Evolutionary conservation across 2,888 invertebrate genomes (phyloP).

Genomic region (Drosophila recens): DNA sequence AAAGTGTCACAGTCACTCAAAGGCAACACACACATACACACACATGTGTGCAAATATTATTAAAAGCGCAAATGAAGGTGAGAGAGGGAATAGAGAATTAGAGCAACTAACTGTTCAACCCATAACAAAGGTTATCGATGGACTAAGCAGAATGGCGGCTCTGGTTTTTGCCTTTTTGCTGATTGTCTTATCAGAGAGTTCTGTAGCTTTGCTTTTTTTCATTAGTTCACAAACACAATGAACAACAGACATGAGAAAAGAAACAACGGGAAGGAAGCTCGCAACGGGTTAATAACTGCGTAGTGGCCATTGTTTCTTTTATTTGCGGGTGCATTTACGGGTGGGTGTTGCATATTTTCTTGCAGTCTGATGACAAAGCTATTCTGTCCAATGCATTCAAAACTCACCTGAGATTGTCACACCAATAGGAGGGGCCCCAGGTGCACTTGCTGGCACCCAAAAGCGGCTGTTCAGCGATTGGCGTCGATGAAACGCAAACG

Average conservation of each 20-base stretch:
- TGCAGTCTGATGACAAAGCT: conserved; percentile 54
- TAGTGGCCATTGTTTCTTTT: conserved; percentile 45
- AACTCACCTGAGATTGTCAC: conserved; percentile 85
- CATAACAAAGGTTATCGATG: conserved; percentile 68
- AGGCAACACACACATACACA: conserved; percentile 6
- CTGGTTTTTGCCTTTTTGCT: conserved; percentile 8
- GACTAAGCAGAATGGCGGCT: conserved; percentile 39
- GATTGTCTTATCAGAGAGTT: conserved; percentile 63
- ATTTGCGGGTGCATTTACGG: not conserved
- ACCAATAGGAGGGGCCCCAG: conserved; percentile 94
- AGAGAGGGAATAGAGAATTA: conserved; percentile 24
- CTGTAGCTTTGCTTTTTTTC: conserved; percentile 5
- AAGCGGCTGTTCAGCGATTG: conserved; percentile 72
- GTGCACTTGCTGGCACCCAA: conserved; percentile 89
- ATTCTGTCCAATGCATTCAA: conserved; percentile 34
- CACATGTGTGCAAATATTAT: conserved; percentile 19
- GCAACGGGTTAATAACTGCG: conserved; percentile 60
- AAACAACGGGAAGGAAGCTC: conserved; percentile 29
- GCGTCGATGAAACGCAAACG: conserved; percentile 57
- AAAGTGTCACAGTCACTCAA: conserved; percentile 20
- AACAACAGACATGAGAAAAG: conserved; percentile 16
- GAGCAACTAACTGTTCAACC: conserved; percentile 60
- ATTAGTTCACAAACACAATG: conserved; percentile 45
- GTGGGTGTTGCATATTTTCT: conserved; percentile 16
- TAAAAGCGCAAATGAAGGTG: conserved; percentile 17